A percentile compares a stretch with the other conserved stretches of the same genome.
Conservation (phyloP, 2,797 vertebrate genomes). For the Lagocephalus sceleratus region DNA sequence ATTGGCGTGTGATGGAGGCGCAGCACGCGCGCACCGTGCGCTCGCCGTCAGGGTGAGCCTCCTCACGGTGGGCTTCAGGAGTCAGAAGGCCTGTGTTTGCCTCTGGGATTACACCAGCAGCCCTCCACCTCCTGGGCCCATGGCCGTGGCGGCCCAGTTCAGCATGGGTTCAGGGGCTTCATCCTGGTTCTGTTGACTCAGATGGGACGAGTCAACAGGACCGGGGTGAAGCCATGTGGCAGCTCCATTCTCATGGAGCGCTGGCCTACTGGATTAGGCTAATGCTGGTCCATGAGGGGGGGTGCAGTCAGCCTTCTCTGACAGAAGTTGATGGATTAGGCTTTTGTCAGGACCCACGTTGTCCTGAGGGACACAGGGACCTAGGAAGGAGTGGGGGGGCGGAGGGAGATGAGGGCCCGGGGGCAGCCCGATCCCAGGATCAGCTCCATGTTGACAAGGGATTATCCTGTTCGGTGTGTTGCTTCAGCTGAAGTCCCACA, state of each 20-base stretch:
- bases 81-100: conserved; percentile 57
- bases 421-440: conserved; percentile 71
- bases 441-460: conserved; percentile 79
- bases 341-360: conserved; percentile 69
- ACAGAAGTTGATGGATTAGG: conserved; percentile 82
- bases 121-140: conserved; percentile 33
- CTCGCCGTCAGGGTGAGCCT: conserved; percentile 30
- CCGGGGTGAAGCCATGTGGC: conserved; percentile 63
- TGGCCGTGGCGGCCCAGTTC: conserved; percentile 5
- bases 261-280: conserved; percentile 81
- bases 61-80: conserved; percentile 31
- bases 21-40: neutral
- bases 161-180: conserved; percentile 27
- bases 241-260: conserved; percentile 74
- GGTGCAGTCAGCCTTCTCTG: conserved; percentile 72
- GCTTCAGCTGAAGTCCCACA: conserved; percentile 61
- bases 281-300: conserved; percentile 67
- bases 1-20: neutral
- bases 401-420: conserved; percentile 50
- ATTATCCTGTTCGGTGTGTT: conserved; percentile 82
- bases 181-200: conserved; percentile 80
- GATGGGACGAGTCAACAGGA: conserved; percentile 81
- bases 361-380: conserved; percentile 61
- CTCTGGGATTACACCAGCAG: conserved; percentile 54
- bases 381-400: conserved; percentile 56